Conservation (phyloP, 2,888 invertebrate species). For the Ophraella communa region DNA sequence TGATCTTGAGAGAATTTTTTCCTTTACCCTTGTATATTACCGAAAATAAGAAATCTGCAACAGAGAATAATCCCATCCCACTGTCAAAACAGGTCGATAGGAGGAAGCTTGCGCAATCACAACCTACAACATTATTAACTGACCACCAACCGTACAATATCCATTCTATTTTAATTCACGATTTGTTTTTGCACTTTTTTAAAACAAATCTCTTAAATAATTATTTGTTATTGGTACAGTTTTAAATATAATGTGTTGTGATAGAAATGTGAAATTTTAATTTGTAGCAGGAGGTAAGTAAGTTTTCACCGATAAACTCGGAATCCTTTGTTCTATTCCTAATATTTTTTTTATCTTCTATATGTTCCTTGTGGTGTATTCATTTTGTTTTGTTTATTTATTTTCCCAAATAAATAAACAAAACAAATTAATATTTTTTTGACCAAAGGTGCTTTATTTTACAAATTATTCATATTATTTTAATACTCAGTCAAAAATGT, state of each 20-base stretch:
- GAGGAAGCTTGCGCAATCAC: conserved; percentile 25
- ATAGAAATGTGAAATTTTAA: background rate
- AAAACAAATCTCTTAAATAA: background rate
- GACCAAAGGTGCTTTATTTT: too few relatives aligned
- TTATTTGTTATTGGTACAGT: background rate
- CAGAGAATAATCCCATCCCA: background rate
- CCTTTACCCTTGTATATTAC: background rate
- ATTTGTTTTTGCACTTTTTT: background rate
- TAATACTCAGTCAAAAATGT: too few relatives aligned
- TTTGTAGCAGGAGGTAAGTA: background rate
- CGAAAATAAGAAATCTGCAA: conserved; percentile 2
- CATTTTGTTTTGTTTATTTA: too few relatives aligned
- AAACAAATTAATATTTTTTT: too few relatives aligned
- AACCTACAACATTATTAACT: conserved; percentile 8
- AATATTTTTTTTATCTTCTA: too few relatives aligned
- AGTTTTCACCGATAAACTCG: background rate
- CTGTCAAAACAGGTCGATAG: conserved; percentile 32
- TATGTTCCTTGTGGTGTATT: too few relatives aligned
- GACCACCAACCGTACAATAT: background rate
- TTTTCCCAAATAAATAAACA: too few relatives aligned
- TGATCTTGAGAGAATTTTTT: too few relatives aligned
- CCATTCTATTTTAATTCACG: background rate
- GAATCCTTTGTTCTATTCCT: background rate
- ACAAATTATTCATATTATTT: too few relatives aligned
- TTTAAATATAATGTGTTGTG: background rate